Percentiles rank a stretch among this genome's conserved stretches.
Evolutionary conservation across 2,113 vertebrate species (phyloP).

Genomic region (Pedetes capensis): DNA sequence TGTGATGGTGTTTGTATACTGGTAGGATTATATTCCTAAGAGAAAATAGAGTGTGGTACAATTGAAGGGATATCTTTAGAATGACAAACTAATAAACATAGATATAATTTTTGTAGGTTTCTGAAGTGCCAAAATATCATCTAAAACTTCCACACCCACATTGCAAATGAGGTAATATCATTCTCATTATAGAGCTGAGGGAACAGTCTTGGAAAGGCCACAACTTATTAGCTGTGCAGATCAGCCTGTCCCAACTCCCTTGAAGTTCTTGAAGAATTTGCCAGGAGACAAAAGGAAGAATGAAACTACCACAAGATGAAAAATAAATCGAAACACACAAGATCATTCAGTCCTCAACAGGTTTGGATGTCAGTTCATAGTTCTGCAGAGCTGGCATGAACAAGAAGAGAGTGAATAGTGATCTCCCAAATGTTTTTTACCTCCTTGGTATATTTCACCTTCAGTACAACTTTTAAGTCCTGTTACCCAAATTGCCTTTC

Average conservation of each 20-base stretch:
- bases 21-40: background rate
- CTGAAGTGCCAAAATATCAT: background rate
- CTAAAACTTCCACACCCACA: background rate
- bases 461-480: background rate
- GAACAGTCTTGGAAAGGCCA: background rate
- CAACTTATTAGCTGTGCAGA: background rate
- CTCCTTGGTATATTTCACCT: background rate
- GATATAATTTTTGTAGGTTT: background rate
- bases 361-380: background rate
- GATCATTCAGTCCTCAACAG: background rate
- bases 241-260: background rate
- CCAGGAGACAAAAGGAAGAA: background rate
- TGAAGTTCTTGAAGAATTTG: too few relatives aligned
- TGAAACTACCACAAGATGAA: background rate
- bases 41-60: background rate
- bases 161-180: background rate
- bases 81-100: background rate
- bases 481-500: background rate
- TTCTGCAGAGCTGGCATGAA: background rate
- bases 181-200: background rate
- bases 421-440: background rate
- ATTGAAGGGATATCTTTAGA: background rate
- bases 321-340: background rate
- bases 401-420: too few relatives aligned
- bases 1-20: background rate